A percentile compares a stretch with the other conserved stretches of the same genome.
Evolutionary conservation across 2,888 invertebrate genomes (phyloP).

Genomic region (Crossocerus cetratus): DNA sequence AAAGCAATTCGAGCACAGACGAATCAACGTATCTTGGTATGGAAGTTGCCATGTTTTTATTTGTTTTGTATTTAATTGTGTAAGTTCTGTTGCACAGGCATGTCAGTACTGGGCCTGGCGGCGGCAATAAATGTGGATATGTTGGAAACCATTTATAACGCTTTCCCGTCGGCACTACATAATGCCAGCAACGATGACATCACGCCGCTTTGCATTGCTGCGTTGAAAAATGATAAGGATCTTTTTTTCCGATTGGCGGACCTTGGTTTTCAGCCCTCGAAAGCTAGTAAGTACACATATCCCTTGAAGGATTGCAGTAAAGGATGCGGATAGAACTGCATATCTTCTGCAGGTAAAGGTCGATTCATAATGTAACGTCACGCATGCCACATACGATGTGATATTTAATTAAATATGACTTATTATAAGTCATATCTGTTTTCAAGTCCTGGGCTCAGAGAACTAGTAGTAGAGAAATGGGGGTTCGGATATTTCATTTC

Average conservation of each 20-base stretch:
- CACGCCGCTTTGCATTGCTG: constrained; percentile 71
- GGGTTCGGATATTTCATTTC: too few species aligned
- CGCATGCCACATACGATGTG: neutral
- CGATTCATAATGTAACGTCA: neutral
- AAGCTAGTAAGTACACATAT: constrained; percentile 60
- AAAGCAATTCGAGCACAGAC: constrained; percentile 59
- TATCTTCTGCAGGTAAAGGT: neutral
- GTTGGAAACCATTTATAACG: constrained; percentile 65
- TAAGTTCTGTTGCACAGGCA: constrained; percentile 52
- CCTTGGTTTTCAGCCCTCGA: constrained; percentile 60
- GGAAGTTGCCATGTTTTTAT: neutral
- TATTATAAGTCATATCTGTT: too few species aligned
- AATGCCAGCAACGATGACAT: constrained; percentile 65
- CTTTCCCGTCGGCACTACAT: constrained; percentile 62
- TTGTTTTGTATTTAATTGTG: neutral
- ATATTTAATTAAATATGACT: too few species aligned
- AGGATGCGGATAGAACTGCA: too few species aligned
- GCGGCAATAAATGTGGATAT: constrained; percentile 65
- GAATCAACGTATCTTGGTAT: constrained; percentile 69
- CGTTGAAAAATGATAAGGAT: constrained; percentile 69
- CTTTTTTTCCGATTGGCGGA: constrained; percentile 66
- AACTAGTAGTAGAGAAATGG: too few species aligned
- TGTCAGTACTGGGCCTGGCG: constrained; percentile 67
- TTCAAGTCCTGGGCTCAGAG: too few species aligned
- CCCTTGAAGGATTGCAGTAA: neutral